A percentile compares a stretch with the other conserved stretches of the same genome.
Evolutionary conservation across 92 coral and sea anemone species (phyloP).

Genomic region (Pocillopora meandrina): DNA sequence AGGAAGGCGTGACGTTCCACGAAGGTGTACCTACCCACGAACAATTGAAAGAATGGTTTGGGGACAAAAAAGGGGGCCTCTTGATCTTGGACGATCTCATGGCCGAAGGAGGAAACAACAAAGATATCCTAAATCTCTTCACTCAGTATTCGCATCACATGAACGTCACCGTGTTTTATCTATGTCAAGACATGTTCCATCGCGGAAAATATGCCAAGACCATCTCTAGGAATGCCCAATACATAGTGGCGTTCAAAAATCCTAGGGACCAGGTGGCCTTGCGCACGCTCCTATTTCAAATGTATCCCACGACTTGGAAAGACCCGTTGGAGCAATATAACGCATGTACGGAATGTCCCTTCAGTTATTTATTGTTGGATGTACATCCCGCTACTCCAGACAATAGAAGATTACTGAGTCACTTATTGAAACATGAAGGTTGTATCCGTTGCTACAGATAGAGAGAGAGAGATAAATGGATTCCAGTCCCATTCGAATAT

Average conservation of each 20-base stretch:
- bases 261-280: slow-evolving; percentile 47
- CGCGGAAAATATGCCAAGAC: slow-evolving; percentile 25
- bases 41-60: too few species aligned
- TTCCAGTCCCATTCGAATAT: too few species aligned
- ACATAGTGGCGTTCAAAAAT: slow-evolving; percentile 37
- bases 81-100: slow-evolving; percentile 54
- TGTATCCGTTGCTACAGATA: not conserved
- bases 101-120: slow-evolving; percentile 43
- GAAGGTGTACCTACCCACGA: too few species aligned
- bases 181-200: slow-evolving; percentile 48
- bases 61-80: too few species aligned
- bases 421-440: not conserved
- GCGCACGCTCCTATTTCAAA: slow-evolving; percentile 28
- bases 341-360: not conserved
- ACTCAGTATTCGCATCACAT: slow-evolving; percentile 52
- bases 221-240: slow-evolving; percentile 43
- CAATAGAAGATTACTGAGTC: not conserved
- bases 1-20: too few species aligned
- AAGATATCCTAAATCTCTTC: slow-evolving; percentile 33
- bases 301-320: slow-evolving; percentile 43
- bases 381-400: not conserved
- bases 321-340: not conserved
- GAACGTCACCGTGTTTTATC: slow-evolving; percentile 26
- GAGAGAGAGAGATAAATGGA: too few species aligned
- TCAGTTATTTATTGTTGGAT: not conserved